A percentile compares a stretch with the other conserved stretches of the same genome.
Evolutionary conservation across 1,140 invertebrate genomes (phyloP).

Genomic region (Caerostris extrusa): DNA sequence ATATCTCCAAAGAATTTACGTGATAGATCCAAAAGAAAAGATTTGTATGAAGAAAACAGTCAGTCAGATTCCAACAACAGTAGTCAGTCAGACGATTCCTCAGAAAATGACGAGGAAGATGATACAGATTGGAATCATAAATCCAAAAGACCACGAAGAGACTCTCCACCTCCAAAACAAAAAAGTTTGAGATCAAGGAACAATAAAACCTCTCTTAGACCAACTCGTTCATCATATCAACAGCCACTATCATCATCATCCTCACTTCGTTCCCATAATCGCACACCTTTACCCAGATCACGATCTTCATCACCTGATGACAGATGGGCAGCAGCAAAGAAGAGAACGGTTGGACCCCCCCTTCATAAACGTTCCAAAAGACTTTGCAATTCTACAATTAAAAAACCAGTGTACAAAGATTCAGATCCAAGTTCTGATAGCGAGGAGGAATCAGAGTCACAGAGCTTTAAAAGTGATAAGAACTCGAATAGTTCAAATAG

Average conservation of each 20-base stretch:
- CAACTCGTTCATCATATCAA: slow-evolving; percentile 39
- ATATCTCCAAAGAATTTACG: slow-evolving; percentile 2
- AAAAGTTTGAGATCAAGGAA: slow-evolving; percentile 36
- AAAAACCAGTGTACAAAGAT: background rate
- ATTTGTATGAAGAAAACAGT: slow-evolving; percentile 18
- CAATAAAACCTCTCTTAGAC: slow-evolving; percentile 11
- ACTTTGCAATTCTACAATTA: background rate
- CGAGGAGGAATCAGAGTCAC: slow-evolving; percentile 38
- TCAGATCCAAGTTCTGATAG: slow-evolving; percentile 25
- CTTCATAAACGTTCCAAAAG: slow-evolving; percentile 1
- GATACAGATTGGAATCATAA: background rate
- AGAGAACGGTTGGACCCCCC: background rate
- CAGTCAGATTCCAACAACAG: slow-evolving; percentile 52
- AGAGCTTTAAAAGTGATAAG: background rate
- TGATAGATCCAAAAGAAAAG: slow-evolving; percentile 26
- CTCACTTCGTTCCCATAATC: slow-evolving; percentile 13
- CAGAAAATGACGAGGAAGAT: background rate
- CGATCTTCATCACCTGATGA: slow-evolving; percentile 8
- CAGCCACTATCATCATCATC: slow-evolving; percentile 15
- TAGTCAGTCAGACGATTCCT: background rate
- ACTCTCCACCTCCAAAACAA: background rate
- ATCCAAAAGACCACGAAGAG: slow-evolving; percentile 33
- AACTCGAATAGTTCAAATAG: slow-evolving; percentile 45
- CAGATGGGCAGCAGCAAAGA: background rate
- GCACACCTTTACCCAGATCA: background rate